A percentile compares a stretch with the other conserved stretches of the same genome.
Evolutionary conservation across 23 tunicate genomes (phyloP).

Genomic region (Botrylloides violaceus): DNA sequence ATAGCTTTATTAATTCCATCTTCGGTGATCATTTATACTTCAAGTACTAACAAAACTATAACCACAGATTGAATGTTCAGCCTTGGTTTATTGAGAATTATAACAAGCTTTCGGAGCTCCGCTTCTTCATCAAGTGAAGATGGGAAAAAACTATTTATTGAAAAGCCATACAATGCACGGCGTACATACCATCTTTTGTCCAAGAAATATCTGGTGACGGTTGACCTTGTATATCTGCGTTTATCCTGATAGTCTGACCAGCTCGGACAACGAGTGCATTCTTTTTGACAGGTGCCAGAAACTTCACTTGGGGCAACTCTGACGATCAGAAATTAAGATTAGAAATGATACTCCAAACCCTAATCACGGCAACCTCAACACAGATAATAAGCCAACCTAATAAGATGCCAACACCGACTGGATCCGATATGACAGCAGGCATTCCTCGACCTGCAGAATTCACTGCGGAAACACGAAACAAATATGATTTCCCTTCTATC

Average conservation of each 20-base stretch:
- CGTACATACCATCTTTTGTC: slow-evolving; percentile 38
- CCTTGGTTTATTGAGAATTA: too few relatives aligned
- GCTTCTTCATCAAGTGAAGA: too few relatives aligned
- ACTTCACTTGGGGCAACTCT: slow-evolving; percentile 40
- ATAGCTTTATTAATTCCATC: too few relatives aligned
- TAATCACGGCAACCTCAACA: not conserved
- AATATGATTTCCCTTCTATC: slow-evolving; percentile 27
- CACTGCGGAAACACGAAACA: slow-evolving; percentile 62
- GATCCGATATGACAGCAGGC: slow-evolving; percentile 36
- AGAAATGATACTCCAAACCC: not conserved
- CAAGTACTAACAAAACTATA: too few relatives aligned
- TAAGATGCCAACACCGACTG: slow-evolving; percentile 37
- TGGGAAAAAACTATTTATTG: too few relatives aligned
- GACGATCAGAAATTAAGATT: not conserved
- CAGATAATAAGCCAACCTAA: slow-evolving; percentile 6
- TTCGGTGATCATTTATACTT: too few relatives aligned
- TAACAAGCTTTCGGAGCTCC: too few relatives aligned
- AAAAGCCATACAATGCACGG: too few relatives aligned
- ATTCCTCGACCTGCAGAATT: slow-evolving; percentile 74
- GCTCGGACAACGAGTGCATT: slow-evolving; percentile 46
- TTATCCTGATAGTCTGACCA: slow-evolving; percentile 53
- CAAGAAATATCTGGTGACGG: slow-evolving; percentile 60
- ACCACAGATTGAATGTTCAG: too few relatives aligned
- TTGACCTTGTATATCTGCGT: slow-evolving; percentile 41
- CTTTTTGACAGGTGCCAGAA: slow-evolving; percentile 38